Conservation (phyloP, 2,888 invertebrate species). For the Lypha dubia region DNA sequence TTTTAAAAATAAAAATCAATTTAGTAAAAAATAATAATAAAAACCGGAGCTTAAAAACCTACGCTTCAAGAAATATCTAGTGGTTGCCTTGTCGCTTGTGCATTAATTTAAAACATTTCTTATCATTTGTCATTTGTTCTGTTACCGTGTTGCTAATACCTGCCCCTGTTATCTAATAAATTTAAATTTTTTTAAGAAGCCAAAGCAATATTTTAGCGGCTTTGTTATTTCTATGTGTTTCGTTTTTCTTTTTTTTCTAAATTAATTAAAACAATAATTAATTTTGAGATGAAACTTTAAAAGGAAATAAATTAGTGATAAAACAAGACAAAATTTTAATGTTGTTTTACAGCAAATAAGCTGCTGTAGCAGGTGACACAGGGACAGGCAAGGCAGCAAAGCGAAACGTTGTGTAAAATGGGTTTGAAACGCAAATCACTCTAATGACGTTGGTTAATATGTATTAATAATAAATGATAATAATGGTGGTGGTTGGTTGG, state of each 20-base stretch:
- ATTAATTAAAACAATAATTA: constrained; percentile 66
- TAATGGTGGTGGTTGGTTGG: constrained; percentile 1
- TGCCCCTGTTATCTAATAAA: constrained; percentile 41
- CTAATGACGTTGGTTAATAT: constrained; percentile 48
- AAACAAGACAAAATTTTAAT: constrained; percentile 43
- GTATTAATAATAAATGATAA: constrained; percentile 3
- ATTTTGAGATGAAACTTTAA: constrained; percentile 49
- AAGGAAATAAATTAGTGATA: constrained; percentile 56
- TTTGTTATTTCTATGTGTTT: not conserved
- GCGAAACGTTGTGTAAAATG: constrained; percentile 32
- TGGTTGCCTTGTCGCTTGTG: not conserved
- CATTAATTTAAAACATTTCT: constrained; percentile 21
- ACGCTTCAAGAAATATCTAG: not conserved
- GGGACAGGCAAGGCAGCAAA: constrained; percentile 14
- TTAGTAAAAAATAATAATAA: not conserved
- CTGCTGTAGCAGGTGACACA: constrained; percentile 9
- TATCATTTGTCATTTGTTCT: constrained; percentile 54
- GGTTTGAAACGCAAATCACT: constrained; percentile 60
- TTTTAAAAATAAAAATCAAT: constrained; percentile 24
- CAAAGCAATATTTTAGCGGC: constrained; percentile 51
- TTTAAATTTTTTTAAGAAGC: constrained; percentile 55
- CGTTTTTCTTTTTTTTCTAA: constrained; percentile 17
- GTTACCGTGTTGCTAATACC: constrained; percentile 38
- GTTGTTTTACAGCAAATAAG: not conserved
- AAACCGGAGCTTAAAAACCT: not conserved